Conservation (phyloP, 2,797 vertebrate genomes). For the Argya squamiceps region DNA sequence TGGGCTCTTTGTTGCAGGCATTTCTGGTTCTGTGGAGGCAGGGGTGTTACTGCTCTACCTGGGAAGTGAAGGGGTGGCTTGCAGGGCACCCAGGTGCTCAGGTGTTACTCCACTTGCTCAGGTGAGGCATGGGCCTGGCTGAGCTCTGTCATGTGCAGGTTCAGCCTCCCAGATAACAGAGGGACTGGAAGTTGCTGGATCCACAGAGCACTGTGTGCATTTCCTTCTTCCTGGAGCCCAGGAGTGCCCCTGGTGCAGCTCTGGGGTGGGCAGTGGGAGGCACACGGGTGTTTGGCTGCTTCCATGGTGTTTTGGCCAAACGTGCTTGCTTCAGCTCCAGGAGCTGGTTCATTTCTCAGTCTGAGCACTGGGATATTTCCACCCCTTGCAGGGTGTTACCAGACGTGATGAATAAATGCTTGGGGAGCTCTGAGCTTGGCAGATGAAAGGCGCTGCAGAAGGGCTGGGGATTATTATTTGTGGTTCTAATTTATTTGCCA, state of each 20-base stretch:
- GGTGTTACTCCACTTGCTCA: neutral
- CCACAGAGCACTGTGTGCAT: neutral
- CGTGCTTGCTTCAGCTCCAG: neutral
- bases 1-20: neutral
- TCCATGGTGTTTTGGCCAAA: rapidly evolving
- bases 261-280: neutral
- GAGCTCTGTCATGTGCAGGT: neutral
- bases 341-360: neutral
- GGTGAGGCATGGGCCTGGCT: neutral
- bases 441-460: slow-evolving; percentile 13
- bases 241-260: rapidly evolving
- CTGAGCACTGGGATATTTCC: neutral
- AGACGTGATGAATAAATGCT: neutral
- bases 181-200: neutral
- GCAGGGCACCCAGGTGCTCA: neutral
- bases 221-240: neutral
- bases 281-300: neutral
- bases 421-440: slow-evolving; percentile 8
- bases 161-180: neutral
- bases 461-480: slow-evolving; percentile 20
- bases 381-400: neutral
- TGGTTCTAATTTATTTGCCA: slow-evolving; percentile 53
- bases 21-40: neutral
- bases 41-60: rapidly evolving
- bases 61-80: rapidly evolving